A percentile compares a stretch with the other conserved stretches of the same genome.
Evolutionary conservation across 2,113 vertebrate species (phyloP).

Genomic region (Nannobrachium achirus): DNA sequence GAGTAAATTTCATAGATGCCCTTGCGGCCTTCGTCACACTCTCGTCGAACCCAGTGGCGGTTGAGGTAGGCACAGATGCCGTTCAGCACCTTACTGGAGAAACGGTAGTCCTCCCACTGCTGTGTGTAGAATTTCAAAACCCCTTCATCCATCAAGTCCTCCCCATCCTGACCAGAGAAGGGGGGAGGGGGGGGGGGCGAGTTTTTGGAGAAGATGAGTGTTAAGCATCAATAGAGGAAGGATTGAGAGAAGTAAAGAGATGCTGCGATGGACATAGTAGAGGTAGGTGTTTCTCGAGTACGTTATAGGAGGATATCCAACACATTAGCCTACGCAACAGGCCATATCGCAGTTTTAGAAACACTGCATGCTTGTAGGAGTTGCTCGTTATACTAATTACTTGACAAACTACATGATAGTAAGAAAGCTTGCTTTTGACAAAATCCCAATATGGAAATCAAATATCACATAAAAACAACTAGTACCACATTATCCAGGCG

Average conservation of each 20-base stretch:
- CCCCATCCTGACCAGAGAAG: constrained; percentile 84
- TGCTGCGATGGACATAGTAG: neutral
- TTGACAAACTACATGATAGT: too few relatives aligned
- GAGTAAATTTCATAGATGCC: constrained; percentile 94
- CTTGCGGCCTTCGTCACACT: constrained; percentile 91
- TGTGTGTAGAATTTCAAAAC: constrained; percentile 93
- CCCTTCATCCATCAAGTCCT: constrained; percentile 92
- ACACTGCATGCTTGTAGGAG: too few relatives aligned
- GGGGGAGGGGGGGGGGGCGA: neutral
- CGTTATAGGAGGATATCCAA: too few relatives aligned
- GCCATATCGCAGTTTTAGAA: too few relatives aligned
- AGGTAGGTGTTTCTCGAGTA: too few relatives aligned
- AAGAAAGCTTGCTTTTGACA: too few relatives aligned
- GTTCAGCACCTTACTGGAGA: constrained; percentile 92
- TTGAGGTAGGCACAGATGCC: constrained; percentile 73
- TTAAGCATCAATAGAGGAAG: neutral
- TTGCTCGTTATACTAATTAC: too few relatives aligned
- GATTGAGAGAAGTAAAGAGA: neutral
- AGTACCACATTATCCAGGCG: too few relatives aligned
- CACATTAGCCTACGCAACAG: too few relatives aligned
- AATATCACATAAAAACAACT: too few relatives aligned
- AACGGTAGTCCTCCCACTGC: constrained; percentile 93
- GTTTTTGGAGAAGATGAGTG: neutral
- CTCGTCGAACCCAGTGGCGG: constrained; percentile 91
- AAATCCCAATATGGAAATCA: too few relatives aligned